Percentiles rank a stretch among this genome's conserved stretches.
Conservation (phyloP, 2,888 invertebrate genomes). For the Baronia brevicornis region DNA sequence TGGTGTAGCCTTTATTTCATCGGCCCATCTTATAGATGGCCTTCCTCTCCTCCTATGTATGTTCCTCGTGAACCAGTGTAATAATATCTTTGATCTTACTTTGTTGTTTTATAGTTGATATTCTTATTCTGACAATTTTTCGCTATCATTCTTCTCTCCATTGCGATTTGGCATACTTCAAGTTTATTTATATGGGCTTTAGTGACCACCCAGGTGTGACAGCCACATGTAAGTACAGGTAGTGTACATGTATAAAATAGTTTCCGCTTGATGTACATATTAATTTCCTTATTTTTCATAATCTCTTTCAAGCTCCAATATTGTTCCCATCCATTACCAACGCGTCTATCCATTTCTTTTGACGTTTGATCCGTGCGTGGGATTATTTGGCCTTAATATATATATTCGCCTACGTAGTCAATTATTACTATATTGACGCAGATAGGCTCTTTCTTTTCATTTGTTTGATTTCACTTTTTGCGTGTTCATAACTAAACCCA, state of each 20-base stretch:
- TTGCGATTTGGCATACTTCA: background rate
- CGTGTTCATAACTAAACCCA: background rate
- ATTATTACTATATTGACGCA: conserved; percentile 2
- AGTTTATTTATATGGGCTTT: background rate
- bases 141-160: background rate
- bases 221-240: background rate
- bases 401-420: conserved; percentile 14
- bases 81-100: too few relatives aligned
- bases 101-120: too few relatives aligned
- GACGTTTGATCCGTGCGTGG: conserved; percentile 3
- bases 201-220: too few relatives aligned
- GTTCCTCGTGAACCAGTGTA: too few relatives aligned
- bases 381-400: conserved; percentile 13
- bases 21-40: too few relatives aligned
- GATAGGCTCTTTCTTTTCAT: conserved; percentile 5
- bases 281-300: conserved; percentile 10
- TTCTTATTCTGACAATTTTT: too few relatives aligned
- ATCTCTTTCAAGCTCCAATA: conserved; percentile 13
- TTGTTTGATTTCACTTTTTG: conserved; percentile 17
- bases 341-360: conserved; percentile 14
- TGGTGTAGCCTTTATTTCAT: too few relatives aligned
- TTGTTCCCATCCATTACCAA: conserved; percentile 12
- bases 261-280: conserved; percentile 3
- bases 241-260: conserved; percentile 3
- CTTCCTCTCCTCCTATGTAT: too few relatives aligned